Conservation (phyloP, 64 coral and sea anemone species). For the Stylophora pistillata region DNA sequence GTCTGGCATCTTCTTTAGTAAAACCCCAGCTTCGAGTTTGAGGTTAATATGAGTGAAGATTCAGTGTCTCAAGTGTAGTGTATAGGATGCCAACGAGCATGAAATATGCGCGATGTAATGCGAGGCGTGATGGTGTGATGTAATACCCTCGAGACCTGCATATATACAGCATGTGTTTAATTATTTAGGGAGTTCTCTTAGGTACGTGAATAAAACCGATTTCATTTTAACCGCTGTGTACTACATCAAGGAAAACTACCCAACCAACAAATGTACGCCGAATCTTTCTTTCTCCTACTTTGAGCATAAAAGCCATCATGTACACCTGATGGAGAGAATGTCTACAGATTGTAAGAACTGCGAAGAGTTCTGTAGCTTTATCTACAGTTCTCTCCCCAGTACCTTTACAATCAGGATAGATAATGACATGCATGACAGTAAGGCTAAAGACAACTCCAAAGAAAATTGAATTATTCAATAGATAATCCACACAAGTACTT, state of each 20-base stretch:
- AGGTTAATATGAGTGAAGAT: slow-evolving; percentile 44
- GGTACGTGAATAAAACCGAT: too few species aligned
- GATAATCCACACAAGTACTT: slow-evolving; percentile 62
- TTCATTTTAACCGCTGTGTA: too few species aligned
- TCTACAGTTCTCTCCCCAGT: slow-evolving; percentile 3
- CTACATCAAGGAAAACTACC: slow-evolving; percentile 52
- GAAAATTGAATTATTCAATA: slow-evolving; percentile 51
- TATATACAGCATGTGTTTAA: too few species aligned
- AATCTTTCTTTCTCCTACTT: background rate
- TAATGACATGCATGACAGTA: slow-evolving; percentile 47
- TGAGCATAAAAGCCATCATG: slow-evolving; percentile 35
- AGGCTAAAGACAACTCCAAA: slow-evolving; percentile 42
- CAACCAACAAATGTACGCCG: slow-evolving; percentile 31
- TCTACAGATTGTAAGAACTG: slow-evolving; percentile 52
- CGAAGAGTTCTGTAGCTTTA: slow-evolving; percentile 31
- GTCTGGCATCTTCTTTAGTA: slow-evolving; percentile 63
- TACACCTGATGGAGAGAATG: slow-evolving; percentile 36
- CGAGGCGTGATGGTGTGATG: too few species aligned
- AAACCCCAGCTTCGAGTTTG: slow-evolving; percentile 36
- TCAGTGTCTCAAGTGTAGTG: too few species aligned
- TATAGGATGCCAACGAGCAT: too few species aligned
- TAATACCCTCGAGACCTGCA: too few species aligned
- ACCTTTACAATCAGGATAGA: slow-evolving; percentile 38
- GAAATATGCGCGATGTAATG: too few species aligned
- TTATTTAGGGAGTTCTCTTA: too few species aligned